Conservation (phyloP, 1,140 invertebrate species). For the Hylaeus anthracinus region DNA sequence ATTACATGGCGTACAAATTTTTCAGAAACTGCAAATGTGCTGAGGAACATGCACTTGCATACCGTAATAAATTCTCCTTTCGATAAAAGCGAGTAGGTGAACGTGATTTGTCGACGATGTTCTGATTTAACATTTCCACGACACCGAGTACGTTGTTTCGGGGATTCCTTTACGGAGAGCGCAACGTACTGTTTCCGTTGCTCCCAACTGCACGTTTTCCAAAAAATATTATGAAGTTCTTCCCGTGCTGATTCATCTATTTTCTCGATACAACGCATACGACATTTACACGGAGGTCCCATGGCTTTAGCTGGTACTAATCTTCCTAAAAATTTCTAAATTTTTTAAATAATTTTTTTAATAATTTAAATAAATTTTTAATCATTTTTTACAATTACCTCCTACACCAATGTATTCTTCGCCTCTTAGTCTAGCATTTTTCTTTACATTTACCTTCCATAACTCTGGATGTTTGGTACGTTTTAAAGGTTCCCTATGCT, state of each 20-base stretch:
- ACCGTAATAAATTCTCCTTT: constrained; percentile 63
- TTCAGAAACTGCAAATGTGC: constrained; percentile 65
- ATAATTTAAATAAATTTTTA: neutral
- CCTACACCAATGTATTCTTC: constrained; percentile 66
- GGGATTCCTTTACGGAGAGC: constrained; percentile 63
- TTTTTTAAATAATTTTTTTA: neutral
- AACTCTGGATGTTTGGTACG: constrained; percentile 61
- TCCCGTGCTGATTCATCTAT: constrained; percentile 55
- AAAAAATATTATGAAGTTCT: constrained; percentile 64
- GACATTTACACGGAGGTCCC: constrained; percentile 60
- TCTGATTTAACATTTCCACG: constrained; percentile 56
- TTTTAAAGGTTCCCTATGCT: constrained; percentile 38
- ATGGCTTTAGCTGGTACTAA: constrained; percentile 68
- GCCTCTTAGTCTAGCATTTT: constrained; percentile 65
- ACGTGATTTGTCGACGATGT: constrained; percentile 63
- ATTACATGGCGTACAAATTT: constrained; percentile 67
- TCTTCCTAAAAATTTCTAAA: constrained; percentile 52
- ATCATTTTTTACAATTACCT: constrained; percentile 47
- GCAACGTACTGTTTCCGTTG: constrained; percentile 68
- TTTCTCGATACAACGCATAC: constrained; percentile 58
- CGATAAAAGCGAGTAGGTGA: constrained; percentile 63
- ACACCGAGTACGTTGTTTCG: constrained; percentile 63
- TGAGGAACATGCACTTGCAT: constrained; percentile 70
- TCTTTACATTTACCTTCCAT: constrained; percentile 68
- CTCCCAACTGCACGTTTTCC: constrained; percentile 67